Evolutionary conservation across 2,888 invertebrate genomes (phyloP), one percentile per base, ranked within the genome.

Genomic region (Cephonodes hylas): DNA sequence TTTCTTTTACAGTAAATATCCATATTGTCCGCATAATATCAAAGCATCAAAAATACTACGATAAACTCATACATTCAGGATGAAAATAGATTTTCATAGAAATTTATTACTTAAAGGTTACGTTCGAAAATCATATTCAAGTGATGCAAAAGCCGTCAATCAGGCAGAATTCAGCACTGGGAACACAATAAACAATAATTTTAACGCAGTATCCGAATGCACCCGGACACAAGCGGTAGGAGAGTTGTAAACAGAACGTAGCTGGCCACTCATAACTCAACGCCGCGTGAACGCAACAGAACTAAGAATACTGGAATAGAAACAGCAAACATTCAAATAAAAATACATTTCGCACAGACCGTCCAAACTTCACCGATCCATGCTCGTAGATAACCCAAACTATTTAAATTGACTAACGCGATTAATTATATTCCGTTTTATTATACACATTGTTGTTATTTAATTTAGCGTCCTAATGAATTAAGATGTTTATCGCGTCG

Each of bases 141-240:
- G 10, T 8, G 18, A 53, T 27, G 48, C 38, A 48, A 38, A 38
- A 13, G 10, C 42, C 64, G 66, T 68, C 64, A 67, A 69, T 72
- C 65, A 74, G 61, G 62, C 64, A 53, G 58, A 63, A 75, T 74
- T 77, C 71, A 71, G 64, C 69, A 73, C 69, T 69, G 66, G 63
- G 66, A 71, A 73, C 69, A 74, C 75, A 76, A 80, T 79, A 81
- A 79, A 81, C 76, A 80, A 79, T 75, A 71, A 74, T 73, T 76
- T 70, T 71, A 73, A 77, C 74, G 79, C 74, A 77, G 73, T 75
- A 69, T 63, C 75, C 68, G 69, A 74, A 73, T 80, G 76, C 75
- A 78, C 73, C 73, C 73, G 71, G 73, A 77, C 74, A 79, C 79
- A 73, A 79, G 76, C 72, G 69, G 77, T 75, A 79, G 77, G 69